Evolutionary conservation across 2,888 invertebrate genomes (phyloP), one percentile per base, ranked within the genome.

Genomic region (Phalera bucephala): DNA sequence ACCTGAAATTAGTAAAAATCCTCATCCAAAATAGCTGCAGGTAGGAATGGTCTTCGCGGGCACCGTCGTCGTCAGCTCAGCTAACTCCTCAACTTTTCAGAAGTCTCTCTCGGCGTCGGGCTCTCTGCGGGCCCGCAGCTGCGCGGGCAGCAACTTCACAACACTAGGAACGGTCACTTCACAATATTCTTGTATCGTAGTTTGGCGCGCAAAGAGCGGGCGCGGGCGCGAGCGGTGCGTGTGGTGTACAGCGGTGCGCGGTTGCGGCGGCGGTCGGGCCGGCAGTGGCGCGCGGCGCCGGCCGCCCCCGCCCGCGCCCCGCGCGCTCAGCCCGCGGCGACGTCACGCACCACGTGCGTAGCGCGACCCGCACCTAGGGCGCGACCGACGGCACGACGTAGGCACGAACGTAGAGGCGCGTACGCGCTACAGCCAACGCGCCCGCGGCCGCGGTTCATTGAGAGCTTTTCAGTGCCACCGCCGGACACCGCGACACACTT

Each of bases 131-230:
- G n/a, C n/a, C n/a, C n/a, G n/a, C n/a, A n/a, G 48, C 25, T 31
- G 4, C 26, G 30, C 28, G 40, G 40, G n/a, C 20, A 4, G 12
- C 19, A 27, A 22, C 42, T 41, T 36, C 36, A 25, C 53, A 54
- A 47, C 44, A 23, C 31, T 32, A 27, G 22, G 2, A 31, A 22
- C 8, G 28, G 12, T 36, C 56, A 54, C 56, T 49, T 36, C 45
- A 51, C 59, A 12, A 14, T 8, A 22, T 22, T 10, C 10, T 2
- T 22, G 1, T 22, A 9, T 9, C 10, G 10, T 10, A 10, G 10
- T 22, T 4, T 1, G 1, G 22, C 2, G 21, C 1, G n/a, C 1
- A 5, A 8, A 8, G 12, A 11, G 11, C 23, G 21, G 3, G 21
- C 22, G 25, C 25, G 11, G 25, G 20, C 1, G 25, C 9, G 2